Percentiles rank a stretch among this genome's conserved stretches.
phyloP scores from a whole-genome alignment of 2,113 vertebrate species.

The Scopus umbretta region DNA sequence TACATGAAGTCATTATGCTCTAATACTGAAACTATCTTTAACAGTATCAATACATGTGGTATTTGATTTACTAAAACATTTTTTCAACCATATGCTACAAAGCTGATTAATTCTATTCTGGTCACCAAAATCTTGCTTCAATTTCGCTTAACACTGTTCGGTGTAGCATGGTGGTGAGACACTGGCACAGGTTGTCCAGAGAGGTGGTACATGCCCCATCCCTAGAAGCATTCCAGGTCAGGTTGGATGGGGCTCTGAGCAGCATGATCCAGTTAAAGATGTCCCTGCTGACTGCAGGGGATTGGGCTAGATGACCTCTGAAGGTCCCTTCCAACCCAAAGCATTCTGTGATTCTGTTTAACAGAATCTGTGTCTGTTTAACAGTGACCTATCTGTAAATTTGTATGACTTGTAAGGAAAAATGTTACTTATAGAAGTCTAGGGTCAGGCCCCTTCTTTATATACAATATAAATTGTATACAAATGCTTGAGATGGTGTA shows the following conservation, averaged over 20 bases:
- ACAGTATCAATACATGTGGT: background rate
- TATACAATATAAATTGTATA: background rate
- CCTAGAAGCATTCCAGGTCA: too few relatives aligned
- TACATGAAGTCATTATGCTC: background rate
- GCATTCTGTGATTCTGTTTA: too few relatives aligned
- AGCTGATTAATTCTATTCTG: background rate
- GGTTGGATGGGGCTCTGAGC: too few relatives aligned
- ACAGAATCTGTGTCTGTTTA: background rate
- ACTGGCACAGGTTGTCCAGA: too few relatives aligned
- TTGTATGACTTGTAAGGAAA: background rate
- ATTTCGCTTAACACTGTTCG: background rate
- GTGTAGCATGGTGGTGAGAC: too few relatives aligned
- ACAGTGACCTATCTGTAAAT: background rate
- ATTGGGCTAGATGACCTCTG: too few relatives aligned
- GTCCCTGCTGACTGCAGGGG: too few relatives aligned
- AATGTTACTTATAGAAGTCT: background rate
- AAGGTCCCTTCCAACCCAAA: too few relatives aligned
- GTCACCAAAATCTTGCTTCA: background rate
- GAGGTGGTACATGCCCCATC: too few relatives aligned
- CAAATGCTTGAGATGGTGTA: background rate
- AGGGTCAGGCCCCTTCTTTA: background rate
- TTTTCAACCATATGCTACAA: background rate
- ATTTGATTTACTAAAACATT: background rate
- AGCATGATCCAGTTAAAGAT: too few relatives aligned
- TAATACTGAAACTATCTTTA: background rate